Percentiles rank a stretch among this genome's conserved stretches.
phyloP scores from a whole-genome alignment of 2,113 vertebrate species.

The Rhabdornis inornatus region DNA sequence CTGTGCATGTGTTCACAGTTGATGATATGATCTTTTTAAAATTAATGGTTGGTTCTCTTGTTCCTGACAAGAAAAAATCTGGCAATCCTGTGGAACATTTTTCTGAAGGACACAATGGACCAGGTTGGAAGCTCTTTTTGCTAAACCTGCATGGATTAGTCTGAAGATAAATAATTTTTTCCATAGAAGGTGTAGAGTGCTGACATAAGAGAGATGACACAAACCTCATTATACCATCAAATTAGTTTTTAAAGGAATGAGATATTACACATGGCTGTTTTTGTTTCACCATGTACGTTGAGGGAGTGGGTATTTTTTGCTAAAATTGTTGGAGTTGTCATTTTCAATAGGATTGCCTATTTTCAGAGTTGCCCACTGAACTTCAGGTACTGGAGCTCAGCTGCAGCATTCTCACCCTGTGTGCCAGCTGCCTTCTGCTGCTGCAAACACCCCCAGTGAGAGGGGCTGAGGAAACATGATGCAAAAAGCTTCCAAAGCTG shows the following conservation, averaged over 20 bases:
- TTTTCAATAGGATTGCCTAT: not conserved
- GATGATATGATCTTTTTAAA: not conserved
- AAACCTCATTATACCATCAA: not conserved
- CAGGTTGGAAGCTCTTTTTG: conserved; percentile 32
- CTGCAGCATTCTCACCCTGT: not conserved
- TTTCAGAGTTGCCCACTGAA: not conserved
- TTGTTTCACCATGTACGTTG: not conserved
- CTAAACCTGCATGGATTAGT: not conserved
- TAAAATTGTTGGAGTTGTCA: not conserved
- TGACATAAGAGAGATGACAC: not conserved
- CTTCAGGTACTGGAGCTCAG: not conserved
- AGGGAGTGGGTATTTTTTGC: not conserved
- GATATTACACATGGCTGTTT: not conserved
- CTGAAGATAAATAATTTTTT: conserved; percentile 32
- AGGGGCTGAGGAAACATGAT: not conserved
- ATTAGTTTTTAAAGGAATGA: not conserved
- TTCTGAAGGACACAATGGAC: conserved; percentile 39
- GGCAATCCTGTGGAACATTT: conserved; percentile 31
- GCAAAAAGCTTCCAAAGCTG: not conserved
- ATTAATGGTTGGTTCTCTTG: not conserved
- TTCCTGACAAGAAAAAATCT: not conserved
- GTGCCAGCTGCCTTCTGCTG: not conserved
- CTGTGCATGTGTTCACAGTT: not conserved
- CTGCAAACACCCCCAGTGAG: not conserved
- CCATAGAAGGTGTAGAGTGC: not conserved